phyloP scores from a whole-genome alignment of 2,888 invertebrate species.

The Cistogaster globosa region DNA sequence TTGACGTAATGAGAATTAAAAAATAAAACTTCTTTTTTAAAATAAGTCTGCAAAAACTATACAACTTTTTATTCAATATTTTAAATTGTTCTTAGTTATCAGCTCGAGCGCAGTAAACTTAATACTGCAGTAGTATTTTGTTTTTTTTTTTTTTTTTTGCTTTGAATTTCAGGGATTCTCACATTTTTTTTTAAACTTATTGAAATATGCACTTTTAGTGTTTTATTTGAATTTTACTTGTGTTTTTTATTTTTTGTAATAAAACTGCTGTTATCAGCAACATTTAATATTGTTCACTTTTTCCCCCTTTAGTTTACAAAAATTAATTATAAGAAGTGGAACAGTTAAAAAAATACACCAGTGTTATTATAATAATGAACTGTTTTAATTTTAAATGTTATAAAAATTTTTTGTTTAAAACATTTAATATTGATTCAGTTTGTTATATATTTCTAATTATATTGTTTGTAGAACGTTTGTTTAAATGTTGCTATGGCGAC shows the following conservation, averaged over 20 bases:
- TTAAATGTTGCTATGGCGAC: no score
- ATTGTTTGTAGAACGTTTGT: no score
- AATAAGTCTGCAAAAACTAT: no score
- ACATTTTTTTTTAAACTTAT: slow-evolving; percentile 34
- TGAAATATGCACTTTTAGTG: slow-evolving; percentile 32
- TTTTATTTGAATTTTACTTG: slow-evolving; percentile 32
- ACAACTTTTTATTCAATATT: no score
- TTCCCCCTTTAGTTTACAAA: neutral
- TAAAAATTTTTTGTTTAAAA: slow-evolving; percentile 7
- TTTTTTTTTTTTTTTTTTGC: neutral
- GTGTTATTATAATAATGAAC: slow-evolving; percentile 17
- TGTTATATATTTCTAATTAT: no score
- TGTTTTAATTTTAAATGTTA: neutral
- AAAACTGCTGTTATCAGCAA: slow-evolving; percentile 55
- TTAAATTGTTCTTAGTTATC: no score
- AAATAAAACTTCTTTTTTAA: no score
- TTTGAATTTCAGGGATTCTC: slow-evolving; percentile 34
- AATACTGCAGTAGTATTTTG: no score
- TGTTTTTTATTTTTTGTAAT: slow-evolving; percentile 40
- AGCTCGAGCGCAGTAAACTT: no score
- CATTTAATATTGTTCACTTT: slow-evolving; percentile 47
- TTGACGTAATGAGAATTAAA: no score
- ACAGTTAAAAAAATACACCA: neutral
- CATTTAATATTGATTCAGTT: neutral
- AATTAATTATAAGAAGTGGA: neutral